Evolutionary conservation across 2,888 invertebrate genomes (phyloP).

Genomic region (Ephialtes manifestator): DNA sequence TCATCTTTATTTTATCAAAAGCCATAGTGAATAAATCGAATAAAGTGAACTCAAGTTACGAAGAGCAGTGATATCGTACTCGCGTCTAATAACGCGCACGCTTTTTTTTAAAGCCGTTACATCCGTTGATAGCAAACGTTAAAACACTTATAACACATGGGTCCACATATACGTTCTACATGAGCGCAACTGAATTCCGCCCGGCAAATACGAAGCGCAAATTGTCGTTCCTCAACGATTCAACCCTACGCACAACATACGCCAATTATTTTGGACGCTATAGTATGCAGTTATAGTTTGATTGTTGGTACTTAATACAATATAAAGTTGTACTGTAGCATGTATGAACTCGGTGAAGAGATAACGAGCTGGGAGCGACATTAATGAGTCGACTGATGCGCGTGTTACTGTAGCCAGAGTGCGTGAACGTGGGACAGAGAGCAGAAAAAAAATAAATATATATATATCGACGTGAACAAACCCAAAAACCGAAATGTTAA

Average conservation of each 20-base stretch:
- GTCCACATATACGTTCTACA: constrained; percentile 33
- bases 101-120: constrained; percentile 3
- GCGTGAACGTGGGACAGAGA: constrained; percentile 32
- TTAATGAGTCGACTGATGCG: constrained; percentile 76
- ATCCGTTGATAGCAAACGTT: constrained; percentile 46
- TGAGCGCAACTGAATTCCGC: constrained; percentile 43
- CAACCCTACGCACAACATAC: constrained; percentile 58
- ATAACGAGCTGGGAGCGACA: constrained; percentile 76
- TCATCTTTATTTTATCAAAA: neutral
- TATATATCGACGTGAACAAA: too few species aligned
- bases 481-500: neutral
- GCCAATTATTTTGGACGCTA: constrained; percentile 67
- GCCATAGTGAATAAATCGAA: too few species aligned
- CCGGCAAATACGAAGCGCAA: constrained; percentile 57
- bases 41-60: neutral
- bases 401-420: constrained; percentile 43
- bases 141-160: constrained; percentile 23
- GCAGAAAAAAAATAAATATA: neutral
- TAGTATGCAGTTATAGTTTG: constrained; percentile 23
- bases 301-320: constrained; percentile 8
- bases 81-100: neutral
- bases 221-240: constrained; percentile 61
- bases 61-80: neutral
- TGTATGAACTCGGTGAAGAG: constrained; percentile 34
- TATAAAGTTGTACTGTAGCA: constrained; percentile 14